Conservation (phyloP, 2,113 vertebrate genomes). For the Limnothrissa miodon region DNA sequence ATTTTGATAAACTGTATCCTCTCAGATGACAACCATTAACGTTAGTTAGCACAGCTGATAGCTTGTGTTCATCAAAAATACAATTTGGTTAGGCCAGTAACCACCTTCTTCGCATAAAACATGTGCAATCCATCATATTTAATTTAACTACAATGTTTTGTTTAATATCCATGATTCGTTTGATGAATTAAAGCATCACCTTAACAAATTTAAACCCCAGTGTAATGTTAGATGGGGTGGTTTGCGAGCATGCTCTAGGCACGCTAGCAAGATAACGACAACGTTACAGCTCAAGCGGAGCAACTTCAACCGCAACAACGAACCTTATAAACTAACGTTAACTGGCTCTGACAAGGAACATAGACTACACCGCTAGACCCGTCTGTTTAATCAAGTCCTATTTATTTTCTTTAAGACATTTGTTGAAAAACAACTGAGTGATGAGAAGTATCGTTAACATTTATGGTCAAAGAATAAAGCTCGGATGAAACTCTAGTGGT, state of each 20-base stretch:
- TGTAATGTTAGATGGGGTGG: neutral
- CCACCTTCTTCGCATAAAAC: neutral
- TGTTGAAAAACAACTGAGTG: neutral
- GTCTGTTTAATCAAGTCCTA: neutral
- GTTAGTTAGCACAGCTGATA: neutral
- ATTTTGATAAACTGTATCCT: neutral
- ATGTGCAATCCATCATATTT: neutral
- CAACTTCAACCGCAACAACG: slow-evolving; percentile 1
- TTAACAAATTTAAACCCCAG: neutral
- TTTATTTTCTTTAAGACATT: neutral
- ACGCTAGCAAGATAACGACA: neutral
- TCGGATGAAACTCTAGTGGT: neutral
- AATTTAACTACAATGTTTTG: neutral
- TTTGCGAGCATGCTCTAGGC: neutral
- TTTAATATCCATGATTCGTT: neutral
- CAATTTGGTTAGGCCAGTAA: neutral
- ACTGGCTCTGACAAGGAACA: neutral
- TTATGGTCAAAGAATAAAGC: neutral
- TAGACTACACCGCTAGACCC: neutral
- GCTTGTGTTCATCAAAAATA: neutral
- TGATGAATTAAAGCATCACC: neutral
- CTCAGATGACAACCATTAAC: neutral
- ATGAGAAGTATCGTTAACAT: neutral
- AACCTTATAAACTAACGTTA: neutral
- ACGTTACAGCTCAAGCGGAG: neutral